phyloP scores from a whole-genome alignment of 2,888 invertebrate species.

The Schrankia costaestrigalis region DNA sequence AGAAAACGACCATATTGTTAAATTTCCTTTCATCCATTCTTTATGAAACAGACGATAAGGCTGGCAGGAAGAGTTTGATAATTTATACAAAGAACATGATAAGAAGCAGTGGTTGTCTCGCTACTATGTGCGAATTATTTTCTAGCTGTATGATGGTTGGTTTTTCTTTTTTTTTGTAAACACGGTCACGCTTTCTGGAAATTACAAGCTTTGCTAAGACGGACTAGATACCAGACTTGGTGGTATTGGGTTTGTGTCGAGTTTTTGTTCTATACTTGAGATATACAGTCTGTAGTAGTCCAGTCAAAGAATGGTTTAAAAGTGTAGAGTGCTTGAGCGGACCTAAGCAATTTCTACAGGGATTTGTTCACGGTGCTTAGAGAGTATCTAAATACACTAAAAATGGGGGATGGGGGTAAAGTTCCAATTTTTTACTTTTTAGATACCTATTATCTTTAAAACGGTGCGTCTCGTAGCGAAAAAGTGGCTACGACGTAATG shows the following conservation, averaged over 20 bases:
- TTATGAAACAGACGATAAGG: constrained; percentile 37
- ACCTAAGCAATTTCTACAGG: no score
- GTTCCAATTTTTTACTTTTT: no score
- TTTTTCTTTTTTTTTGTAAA: not conserved
- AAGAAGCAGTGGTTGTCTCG: constrained; percentile 60
- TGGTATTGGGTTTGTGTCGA: no score
- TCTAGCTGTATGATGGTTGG: constrained; percentile 56
- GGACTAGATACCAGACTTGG: not conserved
- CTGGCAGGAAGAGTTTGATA: constrained; percentile 32
- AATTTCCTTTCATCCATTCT: constrained; percentile 57
- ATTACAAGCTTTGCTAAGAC: not conserved
- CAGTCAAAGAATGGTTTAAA: no score
- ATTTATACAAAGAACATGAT: constrained; percentile 54
- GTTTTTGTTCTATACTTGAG: not conserved
- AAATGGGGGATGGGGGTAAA: no score
- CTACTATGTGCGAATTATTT: constrained; percentile 54
- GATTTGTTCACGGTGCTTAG: no score
- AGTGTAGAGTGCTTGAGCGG: no score
- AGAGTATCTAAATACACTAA: no score
- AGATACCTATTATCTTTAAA: no score
- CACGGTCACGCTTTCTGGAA: not conserved
- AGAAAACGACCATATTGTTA: constrained; percentile 43
- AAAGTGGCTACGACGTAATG: no score
- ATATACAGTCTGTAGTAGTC: not conserved
- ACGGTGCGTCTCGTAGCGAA: no score